phyloP scores from a whole-genome alignment of 2,797 vertebrate species.

The Silurus aristotelis region DNA sequence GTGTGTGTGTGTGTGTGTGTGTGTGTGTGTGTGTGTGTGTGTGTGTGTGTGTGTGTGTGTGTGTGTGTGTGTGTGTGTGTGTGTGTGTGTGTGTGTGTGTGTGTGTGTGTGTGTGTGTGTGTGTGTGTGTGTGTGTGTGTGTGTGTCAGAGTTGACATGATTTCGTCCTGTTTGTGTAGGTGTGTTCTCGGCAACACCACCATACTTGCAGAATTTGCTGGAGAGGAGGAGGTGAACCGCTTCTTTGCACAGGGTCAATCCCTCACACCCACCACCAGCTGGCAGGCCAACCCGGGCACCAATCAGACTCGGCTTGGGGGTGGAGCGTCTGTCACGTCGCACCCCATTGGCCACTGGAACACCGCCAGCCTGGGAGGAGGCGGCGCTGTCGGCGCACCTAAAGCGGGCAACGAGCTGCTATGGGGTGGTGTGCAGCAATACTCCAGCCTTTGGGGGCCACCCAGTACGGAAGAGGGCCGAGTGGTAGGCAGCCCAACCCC shows the following conservation, averaged over 20 bases:
- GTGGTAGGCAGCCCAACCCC: constrained; percentile 92
- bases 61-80: no score
- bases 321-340: constrained; percentile 81
- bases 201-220: constrained; percentile 95
- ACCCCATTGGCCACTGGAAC: constrained; percentile 92
- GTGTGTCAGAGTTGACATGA: not conserved
- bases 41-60: no score
- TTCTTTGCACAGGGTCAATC: constrained; percentile 96
- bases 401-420: constrained; percentile 84
- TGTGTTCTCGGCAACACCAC: constrained; percentile 98
- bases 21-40: no score
- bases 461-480: constrained; percentile 84
- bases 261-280: constrained; percentile 80
- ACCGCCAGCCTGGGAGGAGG: constrained; percentile 81
- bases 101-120: no score
- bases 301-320: constrained; percentile 89
- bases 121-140: not conserved
- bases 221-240: constrained; percentile 94
- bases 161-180: constrained; percentile 66
- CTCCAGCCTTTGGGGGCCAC: constrained; percentile 94
- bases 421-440: constrained; percentile 93
- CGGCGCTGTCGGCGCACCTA: constrained; percentile 68
- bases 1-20: no score
- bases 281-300: constrained; percentile 84
- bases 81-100: no score